These are phyloP conservation scores for Benthosema pterotum DNA, from an alignment of 2,797 vertebrate genomes.

Conservation along the genomic window DNA sequence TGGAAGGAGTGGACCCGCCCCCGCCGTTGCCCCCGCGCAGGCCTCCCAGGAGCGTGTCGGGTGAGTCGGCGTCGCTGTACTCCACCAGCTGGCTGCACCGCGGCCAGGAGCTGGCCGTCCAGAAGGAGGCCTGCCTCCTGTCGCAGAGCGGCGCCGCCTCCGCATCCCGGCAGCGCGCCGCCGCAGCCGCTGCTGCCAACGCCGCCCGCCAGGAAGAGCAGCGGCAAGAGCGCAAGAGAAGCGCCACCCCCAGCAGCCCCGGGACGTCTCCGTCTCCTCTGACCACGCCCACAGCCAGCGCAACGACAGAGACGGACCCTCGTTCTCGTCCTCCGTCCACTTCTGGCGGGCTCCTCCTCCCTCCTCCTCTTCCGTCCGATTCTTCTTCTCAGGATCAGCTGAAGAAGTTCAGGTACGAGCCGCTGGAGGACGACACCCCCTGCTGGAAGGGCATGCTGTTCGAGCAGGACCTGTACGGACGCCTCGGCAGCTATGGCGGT, in stretches of 20 bases:
- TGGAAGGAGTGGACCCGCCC: constrained; percentile 54
- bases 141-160: constrained; percentile 78
- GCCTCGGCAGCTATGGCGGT: constrained; percentile 46
- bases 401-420: constrained; percentile 70
- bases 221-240: constrained; percentile 49
- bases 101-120: constrained; percentile 80
- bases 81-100: constrained; percentile 80
- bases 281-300: constrained; percentile 52
- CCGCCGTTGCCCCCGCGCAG: constrained; percentile 77
- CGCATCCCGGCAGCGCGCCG: constrained; percentile 70
- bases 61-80: constrained; percentile 69
- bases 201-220: constrained; percentile 58
- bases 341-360: too few species aligned
- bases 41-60: constrained; percentile 55
- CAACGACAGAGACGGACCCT: constrained; percentile 48
- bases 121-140: constrained; percentile 81
- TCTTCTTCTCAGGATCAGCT: constrained; percentile 59
- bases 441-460: constrained; percentile 67
- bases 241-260: constrained; percentile 25
- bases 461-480: constrained; percentile 70
- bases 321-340: too few species aligned
- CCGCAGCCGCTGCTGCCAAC: too few species aligned
- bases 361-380: too few species aligned
- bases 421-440: constrained; percentile 59
- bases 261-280: constrained; percentile 44